These are phyloP conservation scores for Candoia aspera DNA, from an alignment of 2,113 vertebrate species.

Conservation along the genomic window DNA sequence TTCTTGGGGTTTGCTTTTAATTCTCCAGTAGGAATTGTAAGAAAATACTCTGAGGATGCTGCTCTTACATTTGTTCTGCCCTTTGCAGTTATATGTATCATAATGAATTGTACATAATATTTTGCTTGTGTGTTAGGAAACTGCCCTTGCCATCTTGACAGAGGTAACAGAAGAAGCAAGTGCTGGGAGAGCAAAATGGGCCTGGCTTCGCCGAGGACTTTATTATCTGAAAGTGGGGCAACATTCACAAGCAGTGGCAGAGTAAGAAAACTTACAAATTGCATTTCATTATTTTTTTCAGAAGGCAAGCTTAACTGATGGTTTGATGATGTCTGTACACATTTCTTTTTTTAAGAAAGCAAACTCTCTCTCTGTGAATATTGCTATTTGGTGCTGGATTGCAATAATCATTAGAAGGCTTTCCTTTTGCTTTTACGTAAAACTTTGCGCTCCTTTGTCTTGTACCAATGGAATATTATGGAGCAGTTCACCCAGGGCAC, in stretches of 20 bases:
- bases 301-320: neutral
- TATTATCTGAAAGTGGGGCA: constrained; percentile 87
- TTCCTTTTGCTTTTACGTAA: neutral
- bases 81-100: neutral
- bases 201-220: constrained; percentile 92
- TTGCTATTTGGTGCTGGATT: neutral
- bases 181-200: constrained; percentile 92
- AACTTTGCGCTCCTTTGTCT: neutral
- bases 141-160: constrained; percentile 84
- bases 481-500: neutral
- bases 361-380: neutral
- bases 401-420: neutral
- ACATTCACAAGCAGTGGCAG: constrained; percentile 84
- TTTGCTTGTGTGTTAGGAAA: constrained; percentile 74
- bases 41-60: neutral
- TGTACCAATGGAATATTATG: neutral
- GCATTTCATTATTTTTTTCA: constrained; percentile 3
- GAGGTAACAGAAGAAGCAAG: constrained; percentile 84
- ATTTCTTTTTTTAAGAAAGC: neutral
- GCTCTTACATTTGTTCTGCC: neutral
- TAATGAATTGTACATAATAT: constrained; percentile 7
- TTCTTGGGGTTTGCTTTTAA: constrained; percentile 9
- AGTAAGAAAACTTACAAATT: constrained; percentile 77
- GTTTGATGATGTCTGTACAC: neutral
- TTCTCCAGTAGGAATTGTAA: neutral